Base-by-base conservation (phyloP, 2,888 invertebrate genomes). In the Tribolium freemani region DNA sequence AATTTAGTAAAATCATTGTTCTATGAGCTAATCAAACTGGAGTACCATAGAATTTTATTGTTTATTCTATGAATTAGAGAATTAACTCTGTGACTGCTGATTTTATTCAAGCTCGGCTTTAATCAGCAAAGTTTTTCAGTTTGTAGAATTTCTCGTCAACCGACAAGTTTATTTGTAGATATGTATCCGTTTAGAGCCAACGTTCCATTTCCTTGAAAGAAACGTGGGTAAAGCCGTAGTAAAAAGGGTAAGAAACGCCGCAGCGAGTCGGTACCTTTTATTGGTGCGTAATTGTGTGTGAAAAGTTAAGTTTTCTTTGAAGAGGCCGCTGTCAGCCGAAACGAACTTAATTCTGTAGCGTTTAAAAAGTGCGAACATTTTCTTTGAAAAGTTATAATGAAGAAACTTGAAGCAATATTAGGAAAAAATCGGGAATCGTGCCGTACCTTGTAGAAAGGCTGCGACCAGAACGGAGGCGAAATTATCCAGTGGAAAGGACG, bases 231-330 rank as follows among this genome's bases (percentile, higher is more conserved):
- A 11, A 31, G 56, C 56, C 11, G 13, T 38, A 16, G 11, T 6
- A 50, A 31, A 38, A 58, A n/a, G 60, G n/a, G 13, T 5, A 38
- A 45, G 54, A 20, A 16, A 48, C 31, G 46, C 31, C 30, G 38
- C 48, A 48, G 16, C 8, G 8, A 38, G 38, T 38, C 70, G 26
- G 57, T 26, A 63, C 63, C 58, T 56, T 48, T 61, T 71, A 71
- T 73, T 68, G 66, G 54, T 11, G 69, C 13, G 73, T 71, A 73
- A 73, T 73, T 73, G 73, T 73, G 73, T 73, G 71, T 73, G 67
- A 73, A 72, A 73, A 70, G 71, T 44, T 61, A 71, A 73, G 71
- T 73, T 73, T 73, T 60, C 73, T 73, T 73, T 68, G 67, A 73
- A 30, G 58, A 64, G 67, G 60, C 53, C 46, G 48, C 51, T 53